Conservation (phyloP, 2,797 vertebrate genomes). For the Sebastes nivosus region DNA sequence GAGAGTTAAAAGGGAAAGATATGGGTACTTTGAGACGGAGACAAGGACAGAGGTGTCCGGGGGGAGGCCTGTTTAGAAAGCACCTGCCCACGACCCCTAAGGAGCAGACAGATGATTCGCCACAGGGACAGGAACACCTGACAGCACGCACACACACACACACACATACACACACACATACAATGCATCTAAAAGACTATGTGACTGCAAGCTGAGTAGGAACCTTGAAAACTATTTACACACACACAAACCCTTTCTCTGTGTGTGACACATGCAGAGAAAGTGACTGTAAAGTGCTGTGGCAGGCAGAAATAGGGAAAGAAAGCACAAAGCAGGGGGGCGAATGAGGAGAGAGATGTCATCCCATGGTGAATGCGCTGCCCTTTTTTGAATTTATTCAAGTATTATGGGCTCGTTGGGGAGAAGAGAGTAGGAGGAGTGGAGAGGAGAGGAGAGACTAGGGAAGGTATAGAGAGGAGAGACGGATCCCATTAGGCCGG, state of each 20-base stretch:
- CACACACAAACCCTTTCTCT: neutral
- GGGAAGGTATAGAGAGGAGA: neutral
- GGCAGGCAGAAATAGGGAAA: conserved; percentile 14
- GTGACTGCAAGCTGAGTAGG: conserved; percentile 37
- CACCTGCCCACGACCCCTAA: conserved; percentile 53
- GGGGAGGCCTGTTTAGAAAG: conserved; percentile 59
- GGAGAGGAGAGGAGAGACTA: neutral
- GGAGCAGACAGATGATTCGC: conserved; percentile 67
- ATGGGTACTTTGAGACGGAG: conserved; percentile 38
- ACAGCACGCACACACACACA: conserved; percentile 18
- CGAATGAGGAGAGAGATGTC: neutral
- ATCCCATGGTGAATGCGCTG: conserved; percentile 18
- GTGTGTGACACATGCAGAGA: neutral
- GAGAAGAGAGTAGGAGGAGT: neutral
- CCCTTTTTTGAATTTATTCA: neutral
- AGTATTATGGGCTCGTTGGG: neutral
- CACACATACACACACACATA: conserved; percentile 8
- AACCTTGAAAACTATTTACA: conserved; percentile 65
- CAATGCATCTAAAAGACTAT: conserved; percentile 34
- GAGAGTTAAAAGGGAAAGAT: conserved; percentile 34
- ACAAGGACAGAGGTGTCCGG: conserved; percentile 56
- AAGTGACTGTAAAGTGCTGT: conserved; percentile 11
- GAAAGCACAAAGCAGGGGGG: neutral
- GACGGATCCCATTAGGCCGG: neutral
- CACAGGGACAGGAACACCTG: conserved; percentile 39